Conservation (phyloP, 1,140 invertebrate genomes). For the Idris sp. region DNA sequence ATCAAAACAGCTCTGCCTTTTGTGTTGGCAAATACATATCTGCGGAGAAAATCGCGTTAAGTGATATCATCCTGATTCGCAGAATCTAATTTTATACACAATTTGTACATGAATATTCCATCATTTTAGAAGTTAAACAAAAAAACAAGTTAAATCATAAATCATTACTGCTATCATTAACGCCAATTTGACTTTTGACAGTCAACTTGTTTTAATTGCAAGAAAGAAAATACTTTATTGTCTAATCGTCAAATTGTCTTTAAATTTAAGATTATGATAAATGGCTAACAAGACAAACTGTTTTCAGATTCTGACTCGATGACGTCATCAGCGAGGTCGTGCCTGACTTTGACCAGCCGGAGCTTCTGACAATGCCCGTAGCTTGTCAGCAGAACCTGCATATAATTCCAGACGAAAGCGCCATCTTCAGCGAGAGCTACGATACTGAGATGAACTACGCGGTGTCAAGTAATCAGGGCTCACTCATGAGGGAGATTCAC, state of each 20-base stretch:
- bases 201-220: no score
- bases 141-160: conserved; percentile 24
- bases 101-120: conserved; percentile 31
- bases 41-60: conserved; percentile 35
- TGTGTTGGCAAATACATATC: conserved; percentile 33
- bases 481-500: conserved; percentile 14
- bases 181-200: conserved; percentile 3
- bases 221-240: no score
- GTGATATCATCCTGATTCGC: conserved; percentile 40
- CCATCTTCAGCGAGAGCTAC: conserved; percentile 4
- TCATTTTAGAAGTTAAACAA: conserved; percentile 11
- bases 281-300: no score
- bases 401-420: conserved; percentile 25
- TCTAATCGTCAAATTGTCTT: no score
- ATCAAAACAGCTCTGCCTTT: conserved; percentile 42
- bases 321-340: conserved; percentile 11
- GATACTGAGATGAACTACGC: conserved; percentile 34
- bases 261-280: no score
- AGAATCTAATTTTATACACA: conserved; percentile 35
- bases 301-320: conserved; percentile 14
- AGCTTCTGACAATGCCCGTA: conserved; percentile 80
- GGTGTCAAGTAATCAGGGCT: conserved; percentile 61
- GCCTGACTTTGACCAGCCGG: not conserved
- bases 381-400: conserved; percentile 82
- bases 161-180: conserved; percentile 23